These are phyloP conservation scores for Ceriagrion tenellum DNA, from an alignment of 2,888 invertebrate genomes.

Conservation along the genomic window DNA sequence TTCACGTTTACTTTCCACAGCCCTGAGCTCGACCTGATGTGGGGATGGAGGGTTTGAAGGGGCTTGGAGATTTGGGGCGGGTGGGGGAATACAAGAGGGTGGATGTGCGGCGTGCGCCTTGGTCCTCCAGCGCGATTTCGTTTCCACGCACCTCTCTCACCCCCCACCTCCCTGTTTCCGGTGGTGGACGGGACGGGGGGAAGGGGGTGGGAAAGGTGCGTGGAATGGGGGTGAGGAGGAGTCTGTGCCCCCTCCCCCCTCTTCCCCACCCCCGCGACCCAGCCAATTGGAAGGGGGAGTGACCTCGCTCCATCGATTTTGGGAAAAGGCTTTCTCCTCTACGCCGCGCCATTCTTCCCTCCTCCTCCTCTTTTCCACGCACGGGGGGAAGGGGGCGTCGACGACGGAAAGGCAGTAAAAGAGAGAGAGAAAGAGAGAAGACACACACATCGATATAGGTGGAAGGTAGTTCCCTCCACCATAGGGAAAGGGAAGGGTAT, in stretches of 20 bases:
- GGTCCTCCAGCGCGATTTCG: too few species aligned
- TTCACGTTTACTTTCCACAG: too few species aligned
- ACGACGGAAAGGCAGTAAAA: too few species aligned
- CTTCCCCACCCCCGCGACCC: not conserved
- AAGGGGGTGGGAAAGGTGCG: not conserved
- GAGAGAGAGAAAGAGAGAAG: too few species aligned
- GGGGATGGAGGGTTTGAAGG: not conserved
- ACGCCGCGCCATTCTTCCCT: not conserved
- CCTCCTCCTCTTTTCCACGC: not conserved
- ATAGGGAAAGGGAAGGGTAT: too few species aligned
- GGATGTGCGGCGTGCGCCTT: not conserved
- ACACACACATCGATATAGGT: too few species aligned
- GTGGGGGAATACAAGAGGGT: not conserved
- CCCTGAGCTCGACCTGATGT: not conserved
- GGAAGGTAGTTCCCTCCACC: too few species aligned
- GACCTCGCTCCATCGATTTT: conserved; percentile 65
- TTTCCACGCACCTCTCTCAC: too few species aligned
- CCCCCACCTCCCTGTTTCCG: too few species aligned
- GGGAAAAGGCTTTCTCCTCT: conserved; percentile 32
- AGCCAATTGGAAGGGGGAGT: conserved; percentile 25
- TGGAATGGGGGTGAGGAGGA: not conserved
- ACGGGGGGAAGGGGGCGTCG: not conserved
- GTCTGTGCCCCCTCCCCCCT: not conserved
- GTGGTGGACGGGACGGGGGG: too few species aligned
- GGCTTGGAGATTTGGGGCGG: not conserved